phyloP scores from a whole-genome alignment of 1,140 invertebrate species.

The Drosophila sp. region DNA sequence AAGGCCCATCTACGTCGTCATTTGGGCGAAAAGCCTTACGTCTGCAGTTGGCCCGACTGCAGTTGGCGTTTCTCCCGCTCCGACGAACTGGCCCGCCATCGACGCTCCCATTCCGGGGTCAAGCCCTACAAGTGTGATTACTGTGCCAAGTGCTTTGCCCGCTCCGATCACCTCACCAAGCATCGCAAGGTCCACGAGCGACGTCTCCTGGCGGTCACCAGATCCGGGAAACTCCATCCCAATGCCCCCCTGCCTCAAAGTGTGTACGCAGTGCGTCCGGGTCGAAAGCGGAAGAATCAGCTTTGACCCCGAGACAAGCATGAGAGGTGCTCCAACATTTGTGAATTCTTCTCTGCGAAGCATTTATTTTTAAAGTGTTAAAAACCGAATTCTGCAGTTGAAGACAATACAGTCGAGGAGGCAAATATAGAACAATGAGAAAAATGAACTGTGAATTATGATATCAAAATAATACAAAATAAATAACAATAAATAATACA shows the following conservation, averaged over 20 bases:
- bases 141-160: slow-evolving; percentile 93
- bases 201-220: slow-evolving; percentile 85
- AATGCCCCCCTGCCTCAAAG: slow-evolving; percentile 54
- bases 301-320: slow-evolving; percentile 32
- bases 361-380: not conserved
- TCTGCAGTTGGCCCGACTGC: slow-evolving; percentile 95
- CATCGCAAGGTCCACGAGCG: slow-evolving; percentile 93
- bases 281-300: slow-evolving; percentile 81
- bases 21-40: slow-evolving; percentile 97
- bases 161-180: slow-evolving; percentile 96
- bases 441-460: not conserved
- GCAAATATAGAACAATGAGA: not conserved
- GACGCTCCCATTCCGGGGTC: slow-evolving; percentile 88
- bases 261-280: slow-evolving; percentile 73
- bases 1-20: slow-evolving; percentile 97
- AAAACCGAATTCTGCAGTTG: not conserved
- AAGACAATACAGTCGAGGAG: not conserved
- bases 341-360: not conserved
- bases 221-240: slow-evolving; percentile 63
- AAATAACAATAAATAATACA: no score
- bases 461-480: not conserved
- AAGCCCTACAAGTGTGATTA: slow-evolving; percentile 94
- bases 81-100: slow-evolving; percentile 91
- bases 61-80: slow-evolving; percentile 97
- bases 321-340: not conserved